These are phyloP conservation scores for Trematocara nigrifrons DNA, from an alignment of 2,113 vertebrate species.

Conservation along the genomic window DNA sequence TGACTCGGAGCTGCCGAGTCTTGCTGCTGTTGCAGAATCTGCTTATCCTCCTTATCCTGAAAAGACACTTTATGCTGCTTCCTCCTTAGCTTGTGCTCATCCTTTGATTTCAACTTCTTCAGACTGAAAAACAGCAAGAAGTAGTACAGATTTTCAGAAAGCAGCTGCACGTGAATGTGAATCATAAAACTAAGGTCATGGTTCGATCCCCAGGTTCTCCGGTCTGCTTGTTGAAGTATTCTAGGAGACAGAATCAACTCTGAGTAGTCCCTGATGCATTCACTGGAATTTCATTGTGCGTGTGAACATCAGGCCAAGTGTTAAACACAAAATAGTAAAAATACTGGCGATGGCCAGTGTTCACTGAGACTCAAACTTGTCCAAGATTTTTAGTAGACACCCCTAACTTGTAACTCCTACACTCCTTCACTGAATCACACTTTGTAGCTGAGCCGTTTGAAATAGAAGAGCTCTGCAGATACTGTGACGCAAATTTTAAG, in stretches of 20 bases:
- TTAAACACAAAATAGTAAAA: neutral
- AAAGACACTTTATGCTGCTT: slow-evolving; percentile 66
- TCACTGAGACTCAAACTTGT: neutral
- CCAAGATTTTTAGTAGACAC: neutral
- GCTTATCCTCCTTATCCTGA: slow-evolving; percentile 29
- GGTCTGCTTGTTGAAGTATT: neutral
- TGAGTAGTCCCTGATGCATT: neutral
- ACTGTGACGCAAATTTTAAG: neutral
- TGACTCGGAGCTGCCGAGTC: neutral
- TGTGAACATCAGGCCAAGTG: neutral
- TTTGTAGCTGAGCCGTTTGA: neutral
- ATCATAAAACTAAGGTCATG: neutral
- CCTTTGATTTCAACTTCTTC: slow-evolving; percentile 82
- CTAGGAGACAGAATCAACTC: neutral
- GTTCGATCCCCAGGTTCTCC: neutral
- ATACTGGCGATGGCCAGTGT: rapidly evolving
- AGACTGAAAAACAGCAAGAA: slow-evolving; percentile 60
- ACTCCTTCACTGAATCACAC: neutral
- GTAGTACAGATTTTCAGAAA: neutral
- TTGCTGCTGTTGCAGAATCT: slow-evolving; percentile 12
- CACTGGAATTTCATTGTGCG: neutral
- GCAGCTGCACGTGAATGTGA: neutral
- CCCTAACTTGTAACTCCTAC: neutral
- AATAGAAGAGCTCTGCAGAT: neutral
- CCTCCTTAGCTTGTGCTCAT: slow-evolving; percentile 71